A percentile compares a stretch with the other conserved stretches of the same genome.
phyloP scores from a whole-genome alignment of 1,140 invertebrate species.

The Trialeurodes vaporariorum region DNA sequence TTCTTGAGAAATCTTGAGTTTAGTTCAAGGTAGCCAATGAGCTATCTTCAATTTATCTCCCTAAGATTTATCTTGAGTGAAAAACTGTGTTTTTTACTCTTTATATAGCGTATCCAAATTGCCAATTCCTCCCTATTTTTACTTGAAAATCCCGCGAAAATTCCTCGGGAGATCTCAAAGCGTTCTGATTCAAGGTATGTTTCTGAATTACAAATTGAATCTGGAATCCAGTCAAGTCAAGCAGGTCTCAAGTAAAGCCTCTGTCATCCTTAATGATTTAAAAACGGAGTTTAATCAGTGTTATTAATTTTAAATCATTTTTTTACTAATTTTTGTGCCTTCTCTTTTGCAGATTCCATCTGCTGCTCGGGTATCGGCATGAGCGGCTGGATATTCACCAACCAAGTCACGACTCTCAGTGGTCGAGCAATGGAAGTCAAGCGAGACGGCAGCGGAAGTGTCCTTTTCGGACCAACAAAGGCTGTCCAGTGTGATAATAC shows the following conservation, averaged over 20 bases:
- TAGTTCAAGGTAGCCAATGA: too few relatives aligned
- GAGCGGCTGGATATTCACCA: conserved; percentile 29
- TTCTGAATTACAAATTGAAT: too few relatives aligned
- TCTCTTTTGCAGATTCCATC: conserved; percentile 29
- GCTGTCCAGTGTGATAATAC: conserved; percentile 38
- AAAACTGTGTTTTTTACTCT: too few relatives aligned
- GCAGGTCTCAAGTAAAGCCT: background rate
- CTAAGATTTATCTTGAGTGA: too few relatives aligned
- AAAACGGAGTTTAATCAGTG: background rate
- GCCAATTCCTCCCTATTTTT: too few relatives aligned
- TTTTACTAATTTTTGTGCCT: conserved; percentile 1
- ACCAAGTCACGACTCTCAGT: conserved; percentile 30
- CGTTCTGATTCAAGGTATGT: too few relatives aligned
- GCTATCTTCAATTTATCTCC: too few relatives aligned
- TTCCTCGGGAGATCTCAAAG: too few relatives aligned
- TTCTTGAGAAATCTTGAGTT: too few relatives aligned
- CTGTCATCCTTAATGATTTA: background rate
- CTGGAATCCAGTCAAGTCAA: too few relatives aligned
- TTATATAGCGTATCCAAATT: too few relatives aligned
- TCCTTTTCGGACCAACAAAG: conserved; percentile 35
- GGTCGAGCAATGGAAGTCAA: conserved; percentile 33
- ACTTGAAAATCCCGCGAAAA: too few relatives aligned
- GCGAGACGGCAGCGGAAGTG: conserved; percentile 33
- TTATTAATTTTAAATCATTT: background rate
- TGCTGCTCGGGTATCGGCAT: conserved; percentile 34